These are phyloP conservation scores for Zaprionus tsacasi DNA, from an alignment of 1,140 invertebrate species.

Conservation along the genomic window DNA sequence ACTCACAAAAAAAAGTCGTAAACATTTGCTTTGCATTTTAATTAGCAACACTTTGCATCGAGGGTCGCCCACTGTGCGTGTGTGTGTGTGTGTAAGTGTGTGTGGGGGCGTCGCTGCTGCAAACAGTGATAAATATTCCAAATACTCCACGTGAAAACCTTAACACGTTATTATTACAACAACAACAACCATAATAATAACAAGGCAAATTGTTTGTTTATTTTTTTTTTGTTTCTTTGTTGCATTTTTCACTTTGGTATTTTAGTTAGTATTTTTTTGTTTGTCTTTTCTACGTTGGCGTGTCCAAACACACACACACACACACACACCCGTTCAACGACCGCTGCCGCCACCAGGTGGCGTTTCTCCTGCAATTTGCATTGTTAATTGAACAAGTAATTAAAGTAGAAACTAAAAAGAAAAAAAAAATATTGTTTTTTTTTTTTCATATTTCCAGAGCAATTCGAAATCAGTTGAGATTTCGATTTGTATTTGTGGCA, in stretches of 20 bases:
- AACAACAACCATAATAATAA: constrained; percentile 6
- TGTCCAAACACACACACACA: constrained; percentile 8
- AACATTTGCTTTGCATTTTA: constrained; percentile 68
- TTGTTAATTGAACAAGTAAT: constrained; percentile 64
- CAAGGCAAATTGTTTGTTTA: constrained; percentile 27
- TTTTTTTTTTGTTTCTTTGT: constrained; percentile 30
- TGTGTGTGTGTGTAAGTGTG: background rate
- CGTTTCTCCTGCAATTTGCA: constrained; percentile 63
- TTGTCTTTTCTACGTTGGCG: constrained; percentile 32
- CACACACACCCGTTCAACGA: constrained; percentile 37
- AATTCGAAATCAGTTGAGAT: background rate
- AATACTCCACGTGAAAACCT: constrained; percentile 56
- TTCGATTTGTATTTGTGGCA: constrained; percentile 22
- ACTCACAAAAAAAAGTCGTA: constrained; percentile 51
- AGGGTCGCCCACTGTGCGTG: background rate
- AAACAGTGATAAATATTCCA: constrained; percentile 40
- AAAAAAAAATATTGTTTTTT: constrained; percentile 45
- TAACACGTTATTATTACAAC: constrained; percentile 61
- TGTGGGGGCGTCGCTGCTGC: background rate
- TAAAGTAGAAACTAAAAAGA: constrained; percentile 39
- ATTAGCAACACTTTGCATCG: constrained; percentile 54
- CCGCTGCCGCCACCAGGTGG: constrained; percentile 44
- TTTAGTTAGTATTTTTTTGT: constrained; percentile 29
- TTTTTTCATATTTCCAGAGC: constrained; percentile 21
- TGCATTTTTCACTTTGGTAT: constrained; percentile 39